Conservation (phyloP, 2,888 invertebrate genomes). For the Drosophila yooni region DNA sequence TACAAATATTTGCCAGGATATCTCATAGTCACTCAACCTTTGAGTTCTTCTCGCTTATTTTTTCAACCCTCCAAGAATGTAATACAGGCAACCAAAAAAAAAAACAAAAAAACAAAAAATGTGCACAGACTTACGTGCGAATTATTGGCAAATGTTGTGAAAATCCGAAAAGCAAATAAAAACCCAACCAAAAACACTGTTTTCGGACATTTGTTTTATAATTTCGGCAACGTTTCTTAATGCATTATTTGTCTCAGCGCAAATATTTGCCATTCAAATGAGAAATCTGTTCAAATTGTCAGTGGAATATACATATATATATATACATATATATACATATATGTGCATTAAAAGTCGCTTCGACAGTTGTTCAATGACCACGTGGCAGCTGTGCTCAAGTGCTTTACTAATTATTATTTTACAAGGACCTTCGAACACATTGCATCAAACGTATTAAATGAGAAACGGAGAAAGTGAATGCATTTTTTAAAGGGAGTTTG, state of each 20-base stretch:
- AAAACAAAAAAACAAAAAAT: constrained; percentile 57
- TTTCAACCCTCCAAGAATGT: constrained; percentile 56
- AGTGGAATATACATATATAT: background rate
- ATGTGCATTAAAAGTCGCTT: constrained; percentile 6
- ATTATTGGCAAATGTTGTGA: constrained; percentile 81
- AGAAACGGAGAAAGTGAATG: background rate
- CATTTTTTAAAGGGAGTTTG: background rate
- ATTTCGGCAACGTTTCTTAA: constrained; percentile 53
- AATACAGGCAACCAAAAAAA: background rate
- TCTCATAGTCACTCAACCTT: background rate
- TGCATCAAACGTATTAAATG: background rate
- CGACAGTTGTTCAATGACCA: constrained; percentile 69
- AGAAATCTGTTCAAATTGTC: constrained; percentile 72
- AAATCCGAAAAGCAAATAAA: constrained; percentile 53
- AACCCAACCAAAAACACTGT: constrained; percentile 41
- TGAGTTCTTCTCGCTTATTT: constrained; percentile 2
- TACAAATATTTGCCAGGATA: constrained; percentile 18
- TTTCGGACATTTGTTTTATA: constrained; percentile 79
- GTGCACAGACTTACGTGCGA: constrained; percentile 81
- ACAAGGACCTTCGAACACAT: constrained; percentile 6
- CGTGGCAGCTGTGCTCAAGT: constrained; percentile 63
- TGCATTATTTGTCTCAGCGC: constrained; percentile 68
- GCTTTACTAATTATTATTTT: constrained; percentile 55
- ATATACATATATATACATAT: background rate
- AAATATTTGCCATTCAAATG: constrained; percentile 79